Evolutionary conservation across 2,888 invertebrate species (phyloP), one percentile per base, ranked within the genome.

Genomic region (Lasioglossum calceatum): DNA sequence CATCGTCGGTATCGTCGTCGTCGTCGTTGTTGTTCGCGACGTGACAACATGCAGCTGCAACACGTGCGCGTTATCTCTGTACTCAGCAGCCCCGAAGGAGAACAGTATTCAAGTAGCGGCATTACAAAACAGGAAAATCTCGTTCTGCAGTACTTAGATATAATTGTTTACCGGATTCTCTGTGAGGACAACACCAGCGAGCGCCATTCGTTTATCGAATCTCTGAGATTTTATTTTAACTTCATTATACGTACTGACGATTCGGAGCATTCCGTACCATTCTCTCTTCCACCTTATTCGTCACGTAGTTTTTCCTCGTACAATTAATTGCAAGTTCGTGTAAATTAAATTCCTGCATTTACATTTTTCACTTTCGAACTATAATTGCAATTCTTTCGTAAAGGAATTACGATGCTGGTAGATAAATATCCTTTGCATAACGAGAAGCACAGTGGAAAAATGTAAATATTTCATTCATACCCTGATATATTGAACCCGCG

Each of bases 121-220:
- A 19, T 23, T 54, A 71, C 73, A n/a, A 83, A 74, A 77, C 64
- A 50, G 39, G 77, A 47, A 73, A 79, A 87, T 80, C 36, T 81
- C 77, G 44, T 88, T 61, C 50, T 12, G 42, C 39, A 36, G n/a
- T 50, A 42, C 77, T 79, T 50, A 61, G n/a, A 72, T 54, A 77
- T 86, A 86, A 89, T 89, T 89, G 88, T 81, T 88, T 86, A 79
- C 84, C 75, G 36, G 77, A 36, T 67, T 64, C 67, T 58, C 77
- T 16, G 61, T 61, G n/a, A 61, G 44, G n/a, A 14, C 72, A 47
- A 83, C 83, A n/a, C 61, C 64, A 47, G 67, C 23, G 14, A 47
- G 67, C 23, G 14, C 50, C 10, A 61, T 32, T 77, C 78, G 61
- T 47, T 73, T 64, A 14, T 72, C 61, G 61, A 47, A 79, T 76